Evolutionary conservation across 2,888 invertebrate genomes (phyloP).

Genomic region (Dorcus parallelipipedus): DNA sequence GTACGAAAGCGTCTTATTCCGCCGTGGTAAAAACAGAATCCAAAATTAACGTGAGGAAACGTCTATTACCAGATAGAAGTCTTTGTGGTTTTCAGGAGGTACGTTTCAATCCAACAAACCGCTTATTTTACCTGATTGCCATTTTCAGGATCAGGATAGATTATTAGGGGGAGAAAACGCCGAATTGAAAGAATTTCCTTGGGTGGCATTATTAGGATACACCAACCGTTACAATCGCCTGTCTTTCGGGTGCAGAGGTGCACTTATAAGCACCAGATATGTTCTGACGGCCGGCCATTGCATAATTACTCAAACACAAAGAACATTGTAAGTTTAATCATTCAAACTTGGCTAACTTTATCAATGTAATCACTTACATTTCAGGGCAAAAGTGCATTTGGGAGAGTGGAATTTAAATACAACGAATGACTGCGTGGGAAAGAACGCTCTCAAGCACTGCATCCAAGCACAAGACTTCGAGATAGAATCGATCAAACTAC

Average conservation of each 20-base stretch:
- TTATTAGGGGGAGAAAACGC: constrained; percentile 46
- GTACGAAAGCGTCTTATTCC: constrained; percentile 18
- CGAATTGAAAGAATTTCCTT: constrained; percentile 49
- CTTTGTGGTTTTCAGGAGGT: no score
- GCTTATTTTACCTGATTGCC: no score
- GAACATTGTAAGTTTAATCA: constrained; percentile 22
- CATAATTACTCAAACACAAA: constrained; percentile 41
- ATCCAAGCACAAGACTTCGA: no score
- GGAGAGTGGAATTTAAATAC: constrained; percentile 51
- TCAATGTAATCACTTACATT: background rate
- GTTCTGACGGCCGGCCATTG: constrained; percentile 58
- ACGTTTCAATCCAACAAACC: no score
- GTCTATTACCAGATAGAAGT: background rate
- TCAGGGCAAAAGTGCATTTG: constrained; percentile 40
- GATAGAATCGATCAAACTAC: no score
- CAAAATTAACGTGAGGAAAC: background rate
- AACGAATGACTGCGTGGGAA: constrained; percentile 45
- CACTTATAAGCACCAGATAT: constrained; percentile 53
- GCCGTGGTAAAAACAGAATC: background rate
- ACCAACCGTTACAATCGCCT: constrained; percentile 20
- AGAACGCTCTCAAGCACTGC: background rate
- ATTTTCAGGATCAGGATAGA: constrained; percentile 22
- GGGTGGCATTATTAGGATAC: constrained; percentile 50
- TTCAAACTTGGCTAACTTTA: background rate
- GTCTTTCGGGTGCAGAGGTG: constrained; percentile 50